Base-by-base conservation (phyloP, 2,113 vertebrate species). In the Thunnus maccoyii region DNA sequence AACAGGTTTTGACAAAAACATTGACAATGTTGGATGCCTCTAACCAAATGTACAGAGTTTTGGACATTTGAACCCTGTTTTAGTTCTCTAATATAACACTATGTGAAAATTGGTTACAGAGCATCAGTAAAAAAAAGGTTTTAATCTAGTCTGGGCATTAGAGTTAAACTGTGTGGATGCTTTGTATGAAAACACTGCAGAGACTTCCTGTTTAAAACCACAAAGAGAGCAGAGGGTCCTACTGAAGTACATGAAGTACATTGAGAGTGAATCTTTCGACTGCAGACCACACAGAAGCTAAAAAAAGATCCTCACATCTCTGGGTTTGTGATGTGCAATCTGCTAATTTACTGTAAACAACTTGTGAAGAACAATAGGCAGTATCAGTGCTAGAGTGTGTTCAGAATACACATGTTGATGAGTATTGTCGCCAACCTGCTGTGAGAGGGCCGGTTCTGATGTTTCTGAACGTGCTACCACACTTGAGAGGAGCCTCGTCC, bases 131-230 rank as follows among this genome's bases (percentile, higher is more conserved):
- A 30, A 30, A 30, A 30, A 30, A 30, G 2, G 27, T 30, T 30
- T 30, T 30, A 30, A 30, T 30, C 27, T 10, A 11, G 25, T 14
- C 9, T 7, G 46, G 48, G 13, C 36, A 41, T 30, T 32, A 18
- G 17, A 60, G 60, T 27, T 5, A 9, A 18, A 17, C 63, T 52
- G 44, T 20, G 54, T 30, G 52, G 66, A 52, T 63, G 13, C 61
- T 30, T 15, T 73, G 79, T 50, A 78, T 55, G 25, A 44, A 68
- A 78, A 52, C 55, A 13, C 44, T 76, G 84, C 58, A 79, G 52
- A 20, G 4, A 68, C 63, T 73, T 86, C 77, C 88, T 86, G 70
- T 36, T 30, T 30, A n/a, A 60, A 82, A 83, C 73, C 80, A 71
- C 76, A 72, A 63, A 69, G 32, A 57, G 5, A 48, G 72, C 27